Conservation (phyloP, 2,113 vertebrate species). For the Varanus komodoensis region DNA sequence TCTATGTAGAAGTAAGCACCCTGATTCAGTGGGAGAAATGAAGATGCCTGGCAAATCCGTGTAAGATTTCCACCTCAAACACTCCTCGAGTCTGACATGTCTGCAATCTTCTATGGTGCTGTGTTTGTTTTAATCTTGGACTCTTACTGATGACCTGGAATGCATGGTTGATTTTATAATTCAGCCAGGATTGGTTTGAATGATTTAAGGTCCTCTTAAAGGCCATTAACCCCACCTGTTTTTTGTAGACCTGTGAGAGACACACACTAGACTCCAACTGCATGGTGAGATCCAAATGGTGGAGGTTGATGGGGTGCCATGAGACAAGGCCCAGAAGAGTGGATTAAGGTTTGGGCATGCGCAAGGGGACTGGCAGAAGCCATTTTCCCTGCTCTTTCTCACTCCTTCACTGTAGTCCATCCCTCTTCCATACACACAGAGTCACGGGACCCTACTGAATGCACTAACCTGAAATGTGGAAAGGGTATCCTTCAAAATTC, state of each 20-base stretch:
- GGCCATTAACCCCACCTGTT: neutral
- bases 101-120: neutral
- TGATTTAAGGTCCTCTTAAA: neutral
- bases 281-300: neutral
- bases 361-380: no score
- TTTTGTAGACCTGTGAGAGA: neutral
- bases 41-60: no score
- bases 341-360: no score
- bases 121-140: neutral
- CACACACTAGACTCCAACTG: neutral
- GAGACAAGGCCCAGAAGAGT: neutral
- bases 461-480: no score
- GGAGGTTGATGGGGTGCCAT: neutral
- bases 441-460: no score
- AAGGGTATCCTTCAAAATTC: no score
- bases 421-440: no score
- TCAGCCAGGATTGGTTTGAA: neutral
- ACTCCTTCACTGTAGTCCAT: no score
- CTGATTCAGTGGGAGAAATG: no score
- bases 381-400: no score
- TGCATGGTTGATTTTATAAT: neutral
- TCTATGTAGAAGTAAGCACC: no score
- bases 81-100: neutral
- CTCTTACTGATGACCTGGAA: neutral
- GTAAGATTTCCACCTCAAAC: no score